Evolutionary conservation across 2,113 vertebrate genomes (phyloP).

Genomic region (Sceloporus undulatus): DNA sequence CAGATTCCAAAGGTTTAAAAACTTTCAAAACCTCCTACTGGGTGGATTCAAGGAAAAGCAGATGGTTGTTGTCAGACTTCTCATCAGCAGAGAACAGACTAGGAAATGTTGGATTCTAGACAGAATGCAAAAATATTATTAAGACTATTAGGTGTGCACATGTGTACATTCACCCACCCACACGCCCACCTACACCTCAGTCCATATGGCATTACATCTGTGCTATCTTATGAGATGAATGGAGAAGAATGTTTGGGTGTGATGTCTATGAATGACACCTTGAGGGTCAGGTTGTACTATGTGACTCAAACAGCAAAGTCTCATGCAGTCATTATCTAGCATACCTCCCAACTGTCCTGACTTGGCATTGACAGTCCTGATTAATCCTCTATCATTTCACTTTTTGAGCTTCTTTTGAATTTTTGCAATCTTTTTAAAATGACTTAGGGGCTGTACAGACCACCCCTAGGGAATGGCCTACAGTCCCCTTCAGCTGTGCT

Average conservation of each 20-base stretch:
- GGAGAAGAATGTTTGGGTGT: slow-evolving; percentile 2
- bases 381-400: too few species aligned
- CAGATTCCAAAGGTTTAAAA: background rate
- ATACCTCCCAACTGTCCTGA: too few species aligned
- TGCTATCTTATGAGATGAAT: background rate
- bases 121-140: slow-evolving; percentile 2
- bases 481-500: too few species aligned
- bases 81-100: background rate
- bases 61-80: background rate
- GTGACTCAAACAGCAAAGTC: slow-evolving; percentile 6
- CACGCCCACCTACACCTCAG: background rate
- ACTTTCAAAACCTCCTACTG: slow-evolving; percentile 24
- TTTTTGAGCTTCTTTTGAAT: too few species aligned
- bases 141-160: background rate
- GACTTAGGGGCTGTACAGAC: too few species aligned
- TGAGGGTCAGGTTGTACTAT: background rate
- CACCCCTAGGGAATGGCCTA: too few species aligned
- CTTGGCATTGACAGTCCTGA: too few species aligned
- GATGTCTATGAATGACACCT: background rate
- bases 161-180: background rate
- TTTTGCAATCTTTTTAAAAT: too few species aligned
- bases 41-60: background rate
- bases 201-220: background rate
- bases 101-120: slow-evolving; percentile 14
- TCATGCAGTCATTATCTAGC: too few species aligned